phyloP scores from a whole-genome alignment of 2,888 invertebrate species.

The Antheraea yamamai region DNA sequence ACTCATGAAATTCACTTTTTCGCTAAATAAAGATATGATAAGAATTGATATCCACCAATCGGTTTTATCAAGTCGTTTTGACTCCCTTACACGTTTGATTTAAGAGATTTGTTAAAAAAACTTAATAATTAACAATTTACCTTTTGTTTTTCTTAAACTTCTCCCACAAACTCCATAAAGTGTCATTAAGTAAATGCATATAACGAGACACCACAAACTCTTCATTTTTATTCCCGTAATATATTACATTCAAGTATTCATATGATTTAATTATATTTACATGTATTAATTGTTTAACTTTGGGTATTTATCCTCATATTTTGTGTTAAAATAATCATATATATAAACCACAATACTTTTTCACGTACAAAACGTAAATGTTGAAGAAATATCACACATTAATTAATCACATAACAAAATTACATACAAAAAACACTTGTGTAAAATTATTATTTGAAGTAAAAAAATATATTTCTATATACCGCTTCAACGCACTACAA shows the following conservation, averaged over 20 bases:
- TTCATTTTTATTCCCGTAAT: neutral
- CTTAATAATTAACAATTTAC: constrained; percentile 13
- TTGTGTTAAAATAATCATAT: neutral
- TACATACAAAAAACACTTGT: neutral
- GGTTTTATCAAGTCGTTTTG: neutral
- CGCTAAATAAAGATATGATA: no score
- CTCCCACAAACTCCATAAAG: constrained; percentile 12
- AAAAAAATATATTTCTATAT: neutral
- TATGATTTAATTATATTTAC: neutral
- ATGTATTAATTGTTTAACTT: neutral
- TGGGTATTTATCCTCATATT: neutral
- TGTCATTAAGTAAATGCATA: neutral
- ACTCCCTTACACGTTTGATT: neutral
- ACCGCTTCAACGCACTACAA: constrained; percentile 13
- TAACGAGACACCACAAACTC: constrained; percentile 7
- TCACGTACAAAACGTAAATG: neutral
- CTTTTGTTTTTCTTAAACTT: constrained; percentile 22
- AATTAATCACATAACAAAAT: neutral
- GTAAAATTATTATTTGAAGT: no score
- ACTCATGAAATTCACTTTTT: no score
- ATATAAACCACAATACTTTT: neutral
- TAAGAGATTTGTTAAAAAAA: neutral
- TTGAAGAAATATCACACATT: neutral
- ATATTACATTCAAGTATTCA: neutral
- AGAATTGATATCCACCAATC: no score